Conservation (phyloP, 2,113 vertebrate species). For the Chroicocephalus ridibundus region DNA sequence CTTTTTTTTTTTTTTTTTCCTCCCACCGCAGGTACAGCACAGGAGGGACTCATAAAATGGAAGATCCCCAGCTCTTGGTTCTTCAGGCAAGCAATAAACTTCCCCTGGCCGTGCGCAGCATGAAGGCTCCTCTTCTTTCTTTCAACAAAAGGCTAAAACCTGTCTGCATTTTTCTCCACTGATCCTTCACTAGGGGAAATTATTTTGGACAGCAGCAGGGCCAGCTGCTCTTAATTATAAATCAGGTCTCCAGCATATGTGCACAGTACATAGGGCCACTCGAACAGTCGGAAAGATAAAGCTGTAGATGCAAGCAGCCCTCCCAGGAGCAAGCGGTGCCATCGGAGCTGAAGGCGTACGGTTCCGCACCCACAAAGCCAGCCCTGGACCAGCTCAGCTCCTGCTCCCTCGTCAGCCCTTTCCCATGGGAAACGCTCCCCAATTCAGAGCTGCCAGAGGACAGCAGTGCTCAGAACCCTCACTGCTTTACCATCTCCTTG, state of each 20-base stretch:
- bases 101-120: accelerated
- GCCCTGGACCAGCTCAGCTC: not conserved
- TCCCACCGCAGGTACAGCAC: not conserved
- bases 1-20: not conserved
- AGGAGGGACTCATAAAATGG: not conserved
- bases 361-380: not conserved
- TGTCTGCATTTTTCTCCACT: not conserved
- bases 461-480: not conserved
- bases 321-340: not conserved
- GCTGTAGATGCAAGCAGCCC: not conserved
- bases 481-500: not conserved
- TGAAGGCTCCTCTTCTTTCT: not conserved
- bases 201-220: slow-evolving; percentile 51
- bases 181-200: slow-evolving; percentile 39
- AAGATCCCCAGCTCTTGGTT: not conserved
- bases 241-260: slow-evolving; percentile 54
- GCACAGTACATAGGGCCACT: slow-evolving; percentile 20
- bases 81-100: slow-evolving; percentile 1
- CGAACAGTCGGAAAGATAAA: not conserved
- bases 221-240: slow-evolving; percentile 68
- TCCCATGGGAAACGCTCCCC: not conserved
- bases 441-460: not conserved
- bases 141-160: slow-evolving; percentile 12
- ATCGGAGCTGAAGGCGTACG: accelerated
- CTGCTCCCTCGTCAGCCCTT: not conserved